Conservation (phyloP, 2,888 invertebrate genomes). For the Clepsis dumicolana region DNA sequence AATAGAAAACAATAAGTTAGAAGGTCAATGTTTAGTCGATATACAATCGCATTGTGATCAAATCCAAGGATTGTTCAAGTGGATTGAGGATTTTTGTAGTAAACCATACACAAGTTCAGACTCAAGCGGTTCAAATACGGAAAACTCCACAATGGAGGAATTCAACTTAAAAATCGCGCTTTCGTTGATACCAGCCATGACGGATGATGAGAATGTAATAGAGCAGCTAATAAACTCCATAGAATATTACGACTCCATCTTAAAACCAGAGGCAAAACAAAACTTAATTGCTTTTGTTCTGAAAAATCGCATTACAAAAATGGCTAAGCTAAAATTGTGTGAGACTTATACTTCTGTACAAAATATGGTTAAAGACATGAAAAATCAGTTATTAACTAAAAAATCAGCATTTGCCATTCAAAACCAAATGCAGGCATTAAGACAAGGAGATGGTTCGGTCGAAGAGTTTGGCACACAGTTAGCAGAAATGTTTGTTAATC, state of each 20-base stretch:
- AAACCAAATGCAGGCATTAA: constrained; percentile 7
- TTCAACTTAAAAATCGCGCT: constrained; percentile 21
- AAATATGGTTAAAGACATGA: no score
- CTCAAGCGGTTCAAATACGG: no score
- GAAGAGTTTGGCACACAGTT: constrained; percentile 1
- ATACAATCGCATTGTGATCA: no score
- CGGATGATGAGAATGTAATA: constrained; percentile 3
- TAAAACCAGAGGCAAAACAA: no score
- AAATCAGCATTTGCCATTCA: constrained; percentile 17
- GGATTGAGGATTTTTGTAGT: not conserved
- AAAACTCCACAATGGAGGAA: constrained; percentile 6
- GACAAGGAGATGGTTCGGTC: not conserved
- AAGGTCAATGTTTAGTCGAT: constrained; percentile 14
- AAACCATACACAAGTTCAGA: constrained; percentile 21
- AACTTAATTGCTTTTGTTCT: constrained; percentile 1
- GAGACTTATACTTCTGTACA: not conserved
- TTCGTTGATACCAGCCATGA: no score
- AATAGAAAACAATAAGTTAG: not conserved
- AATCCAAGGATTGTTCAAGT: no score
- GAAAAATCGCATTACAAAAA: constrained; percentile 2
- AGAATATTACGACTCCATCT: constrained; percentile 18
- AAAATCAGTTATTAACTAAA: constrained; percentile 11
- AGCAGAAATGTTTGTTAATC: constrained; percentile 5
- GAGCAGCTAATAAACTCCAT: constrained; percentile 12
- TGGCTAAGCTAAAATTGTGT: constrained; percentile 12